These are phyloP conservation scores for Probosciger aterrimus DNA, from an alignment of 2,113 vertebrate species.

Conservation along the genomic window DNA sequence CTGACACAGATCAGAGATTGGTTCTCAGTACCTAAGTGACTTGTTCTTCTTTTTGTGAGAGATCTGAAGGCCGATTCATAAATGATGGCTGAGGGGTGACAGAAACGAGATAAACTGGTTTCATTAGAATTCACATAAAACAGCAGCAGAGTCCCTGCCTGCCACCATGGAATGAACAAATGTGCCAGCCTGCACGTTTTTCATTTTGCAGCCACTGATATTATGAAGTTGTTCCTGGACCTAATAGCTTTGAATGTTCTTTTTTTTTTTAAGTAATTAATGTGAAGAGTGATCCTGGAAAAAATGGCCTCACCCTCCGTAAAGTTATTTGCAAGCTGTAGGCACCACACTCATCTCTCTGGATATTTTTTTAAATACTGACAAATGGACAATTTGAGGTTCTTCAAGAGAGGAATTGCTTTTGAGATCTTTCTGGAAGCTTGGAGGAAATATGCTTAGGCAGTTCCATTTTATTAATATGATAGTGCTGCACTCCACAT, in stretches of 20 bases:
- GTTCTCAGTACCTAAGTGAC: not conserved
- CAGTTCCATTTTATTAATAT: not conserved
- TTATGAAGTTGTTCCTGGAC: conserved; percentile 26
- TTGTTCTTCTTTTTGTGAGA: not conserved
- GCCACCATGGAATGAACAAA: not conserved
- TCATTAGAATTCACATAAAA: conserved; percentile 47
- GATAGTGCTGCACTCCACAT: not conserved
- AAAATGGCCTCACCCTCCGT: conserved; percentile 4
- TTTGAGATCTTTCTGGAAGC: conserved; percentile 25
- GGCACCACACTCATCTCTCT: not conserved
- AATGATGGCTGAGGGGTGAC: not conserved
- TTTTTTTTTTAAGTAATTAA: conserved; percentile 30
- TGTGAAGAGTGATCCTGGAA: not conserved
- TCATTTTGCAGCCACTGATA: conserved; percentile 29
- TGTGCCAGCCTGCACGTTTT: not conserved
- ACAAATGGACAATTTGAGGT: not conserved
- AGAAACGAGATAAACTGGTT: not conserved
- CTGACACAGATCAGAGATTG: not conserved
- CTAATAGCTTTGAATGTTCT: not conserved
- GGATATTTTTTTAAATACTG: not conserved
- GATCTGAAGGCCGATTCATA: conserved; percentile 27
- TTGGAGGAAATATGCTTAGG: not conserved
- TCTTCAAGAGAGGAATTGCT: not conserved
- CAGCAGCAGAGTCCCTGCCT: conserved; percentile 22
- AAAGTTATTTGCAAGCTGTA: conserved; percentile 38